Evolutionary conservation across 2,797 vertebrate species (phyloP).

Genomic region (Peromyscus eremicus): DNA sequence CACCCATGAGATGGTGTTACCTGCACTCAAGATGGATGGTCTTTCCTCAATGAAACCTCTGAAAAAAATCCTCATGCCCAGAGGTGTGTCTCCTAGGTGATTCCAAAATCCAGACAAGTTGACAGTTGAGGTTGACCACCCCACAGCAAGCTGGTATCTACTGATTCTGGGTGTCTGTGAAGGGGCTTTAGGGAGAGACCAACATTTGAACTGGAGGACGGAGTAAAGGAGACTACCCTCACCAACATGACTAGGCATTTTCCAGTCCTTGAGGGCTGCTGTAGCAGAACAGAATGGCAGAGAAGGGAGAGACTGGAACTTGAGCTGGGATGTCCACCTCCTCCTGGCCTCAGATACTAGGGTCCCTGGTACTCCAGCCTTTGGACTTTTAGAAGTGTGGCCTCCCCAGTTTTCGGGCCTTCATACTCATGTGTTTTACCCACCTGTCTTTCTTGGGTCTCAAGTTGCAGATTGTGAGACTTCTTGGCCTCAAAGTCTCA

Average conservation of each 20-base stretch:
- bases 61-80: neutral
- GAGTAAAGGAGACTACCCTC: neutral
- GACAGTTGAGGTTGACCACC: neutral
- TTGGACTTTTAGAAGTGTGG: too few species aligned
- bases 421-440: neutral
- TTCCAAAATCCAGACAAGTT: neutral
- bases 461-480: neutral
- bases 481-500: neutral
- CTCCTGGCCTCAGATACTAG: too few species aligned
- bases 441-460: neutral
- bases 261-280: neutral
- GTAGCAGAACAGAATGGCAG: neutral
- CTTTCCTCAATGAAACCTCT: neutral
- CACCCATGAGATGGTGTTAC: neutral
- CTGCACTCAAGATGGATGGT: neutral
- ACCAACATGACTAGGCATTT: rapidly evolving
- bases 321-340: too few species aligned
- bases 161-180: neutral
- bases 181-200: neutral
- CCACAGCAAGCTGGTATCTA: neutral
- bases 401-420: neutral
- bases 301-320: neutral
- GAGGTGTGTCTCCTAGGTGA: neutral
- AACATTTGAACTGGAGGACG: neutral
- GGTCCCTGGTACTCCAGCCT: neutral